Percentiles rank a stretch among this genome's conserved stretches.
Conservation (phyloP, 1,140 invertebrate species). For the Aplysia californica region DNA sequence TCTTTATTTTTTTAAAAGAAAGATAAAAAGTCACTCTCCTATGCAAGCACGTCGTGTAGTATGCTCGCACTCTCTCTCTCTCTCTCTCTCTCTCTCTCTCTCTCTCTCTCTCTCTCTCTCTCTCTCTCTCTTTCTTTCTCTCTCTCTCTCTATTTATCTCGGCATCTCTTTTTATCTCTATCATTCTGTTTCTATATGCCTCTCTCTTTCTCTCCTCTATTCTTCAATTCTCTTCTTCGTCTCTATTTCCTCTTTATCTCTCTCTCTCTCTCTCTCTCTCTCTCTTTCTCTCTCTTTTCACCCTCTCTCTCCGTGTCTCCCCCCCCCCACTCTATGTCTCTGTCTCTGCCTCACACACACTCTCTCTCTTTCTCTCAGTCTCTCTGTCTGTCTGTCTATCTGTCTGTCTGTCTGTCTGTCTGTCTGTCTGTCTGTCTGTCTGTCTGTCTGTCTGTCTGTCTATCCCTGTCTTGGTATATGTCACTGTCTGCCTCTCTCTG, state of each 20-base stretch:
- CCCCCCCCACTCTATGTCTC: neutral
- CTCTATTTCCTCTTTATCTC: neutral
- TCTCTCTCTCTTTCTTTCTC: neutral
- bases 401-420: neutral
- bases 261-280: conserved; percentile 1
- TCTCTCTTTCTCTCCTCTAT: conserved; percentile 5
- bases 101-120: neutral
- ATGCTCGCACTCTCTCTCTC: too few relatives aligned
- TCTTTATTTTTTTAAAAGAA: too few relatives aligned
- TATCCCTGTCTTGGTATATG: neutral
- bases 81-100: neutral
- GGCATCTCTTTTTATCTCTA: neutral
- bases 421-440: neutral
- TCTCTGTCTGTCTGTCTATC: conserved; percentile 4
- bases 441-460: neutral
- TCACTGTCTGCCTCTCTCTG: too few relatives aligned
- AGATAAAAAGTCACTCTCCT: too few relatives aligned
- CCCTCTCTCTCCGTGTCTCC: neutral
- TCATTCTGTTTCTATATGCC: neutral
- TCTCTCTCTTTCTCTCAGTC: conserved; percentile 1
- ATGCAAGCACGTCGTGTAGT: too few relatives aligned
- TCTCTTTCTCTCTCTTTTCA: neutral
- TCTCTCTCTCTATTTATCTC: neutral
- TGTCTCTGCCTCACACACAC: neutral
- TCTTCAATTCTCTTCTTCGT: too few relatives aligned